Conservation (phyloP, 2,113 vertebrate genomes). For the Python bivittatus region DNA sequence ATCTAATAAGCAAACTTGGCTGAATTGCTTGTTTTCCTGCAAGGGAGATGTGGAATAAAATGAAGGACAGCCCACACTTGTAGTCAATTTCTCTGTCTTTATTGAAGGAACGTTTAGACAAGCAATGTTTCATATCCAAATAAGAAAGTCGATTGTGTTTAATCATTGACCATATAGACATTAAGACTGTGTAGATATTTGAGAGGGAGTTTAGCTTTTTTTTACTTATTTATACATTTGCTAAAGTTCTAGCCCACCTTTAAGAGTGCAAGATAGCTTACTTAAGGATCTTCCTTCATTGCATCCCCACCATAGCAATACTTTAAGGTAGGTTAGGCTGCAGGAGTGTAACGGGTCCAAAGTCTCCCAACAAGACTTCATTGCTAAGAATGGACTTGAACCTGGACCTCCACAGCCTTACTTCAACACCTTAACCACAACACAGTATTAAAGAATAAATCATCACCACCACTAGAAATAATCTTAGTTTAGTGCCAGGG, state of each 20-base stretch:
- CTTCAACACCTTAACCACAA: too few species aligned
- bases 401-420: too few species aligned
- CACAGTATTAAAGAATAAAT: too few species aligned
- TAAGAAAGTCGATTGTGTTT: not conserved
- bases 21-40: not conserved
- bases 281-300: not conserved
- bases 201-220: not conserved
- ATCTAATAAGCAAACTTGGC: not conserved
- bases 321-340: too few species aligned
- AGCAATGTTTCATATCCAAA: not conserved
- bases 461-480: too few species aligned
- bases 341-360: too few species aligned
- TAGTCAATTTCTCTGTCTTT: not conserved
- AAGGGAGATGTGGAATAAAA: not conserved
- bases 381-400: too few species aligned
- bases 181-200: not conserved
- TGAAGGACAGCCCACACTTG: not conserved
- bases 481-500: too few species aligned
- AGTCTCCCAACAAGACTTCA: too few species aligned
- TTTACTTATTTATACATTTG: not conserved
- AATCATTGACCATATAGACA: constrained; percentile 26
- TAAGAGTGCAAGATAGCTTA: not conserved
- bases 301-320: too few species aligned
- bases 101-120: not conserved
- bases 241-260: not conserved